These are phyloP conservation scores for Electrona antarctica DNA, from an alignment of 2,113 vertebrate species.

Conservation along the genomic window DNA sequence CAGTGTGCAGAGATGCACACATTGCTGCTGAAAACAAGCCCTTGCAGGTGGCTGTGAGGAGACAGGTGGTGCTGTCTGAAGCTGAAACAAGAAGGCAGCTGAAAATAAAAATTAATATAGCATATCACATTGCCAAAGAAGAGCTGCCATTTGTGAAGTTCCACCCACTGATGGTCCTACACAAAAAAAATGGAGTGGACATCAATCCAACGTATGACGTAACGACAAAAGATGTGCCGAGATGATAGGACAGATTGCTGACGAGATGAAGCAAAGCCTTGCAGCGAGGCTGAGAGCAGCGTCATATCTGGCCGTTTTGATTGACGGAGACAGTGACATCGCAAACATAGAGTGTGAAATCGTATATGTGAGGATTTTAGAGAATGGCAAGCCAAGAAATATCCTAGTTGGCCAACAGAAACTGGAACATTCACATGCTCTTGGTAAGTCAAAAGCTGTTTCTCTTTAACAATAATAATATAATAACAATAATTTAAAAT, in stretches of 20 bases:
- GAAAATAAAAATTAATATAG: constrained; percentile 10
- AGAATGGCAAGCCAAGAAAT: constrained; percentile 23
- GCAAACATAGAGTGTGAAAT: constrained; percentile 26
- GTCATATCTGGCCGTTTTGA: constrained; percentile 22
- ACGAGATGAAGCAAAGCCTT: constrained; percentile 16
- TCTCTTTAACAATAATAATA: too few relatives aligned
- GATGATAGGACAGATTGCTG: constrained; percentile 34
- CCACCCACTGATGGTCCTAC: constrained; percentile 12
- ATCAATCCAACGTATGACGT: constrained; percentile 30
- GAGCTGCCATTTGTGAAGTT: constrained; percentile 28
- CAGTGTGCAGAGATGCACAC: neutral
- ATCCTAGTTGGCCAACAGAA: constrained; percentile 27
- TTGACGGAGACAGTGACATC: constrained; percentile 29
- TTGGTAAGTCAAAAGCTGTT: constrained; percentile 21
- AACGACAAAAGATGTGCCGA: constrained; percentile 26
- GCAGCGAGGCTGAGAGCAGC: constrained; percentile 21
- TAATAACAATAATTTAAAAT: too few relatives aligned
- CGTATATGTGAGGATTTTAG: constrained; percentile 10
- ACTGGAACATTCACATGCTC: constrained; percentile 22
- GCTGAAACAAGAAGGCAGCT: constrained; percentile 5
- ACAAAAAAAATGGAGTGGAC: constrained; percentile 21
- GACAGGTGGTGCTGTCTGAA: constrained; percentile 8
- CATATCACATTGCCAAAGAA: constrained; percentile 19
- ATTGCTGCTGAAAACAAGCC: neutral
- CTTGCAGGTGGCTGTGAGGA: constrained; percentile 6